Conservation (phyloP, 2,888 invertebrate genomes). For the Ariolimax columbianus region DNA sequence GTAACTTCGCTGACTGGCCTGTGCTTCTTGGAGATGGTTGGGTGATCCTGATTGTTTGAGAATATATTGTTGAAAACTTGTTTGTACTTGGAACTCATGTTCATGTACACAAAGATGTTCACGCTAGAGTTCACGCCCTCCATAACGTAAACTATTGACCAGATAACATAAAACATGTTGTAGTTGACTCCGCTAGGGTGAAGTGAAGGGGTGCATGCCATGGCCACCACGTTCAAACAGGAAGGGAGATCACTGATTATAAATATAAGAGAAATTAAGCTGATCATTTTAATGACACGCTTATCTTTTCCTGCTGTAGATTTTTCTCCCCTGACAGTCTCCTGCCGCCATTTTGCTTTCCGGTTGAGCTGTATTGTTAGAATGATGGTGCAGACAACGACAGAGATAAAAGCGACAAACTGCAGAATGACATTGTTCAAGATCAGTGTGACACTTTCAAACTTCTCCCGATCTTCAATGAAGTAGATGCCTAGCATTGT, state of each 20-base stretch:
- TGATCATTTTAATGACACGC: slow-evolving; percentile 10
- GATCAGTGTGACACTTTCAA: slow-evolving; percentile 38
- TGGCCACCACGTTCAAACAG: slow-evolving; percentile 12
- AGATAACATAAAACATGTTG: slow-evolving; percentile 33
- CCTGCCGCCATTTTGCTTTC: slow-evolving; percentile 39
- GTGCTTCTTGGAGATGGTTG: not conserved
- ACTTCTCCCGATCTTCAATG: slow-evolving; percentile 16
- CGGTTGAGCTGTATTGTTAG: slow-evolving; percentile 20
- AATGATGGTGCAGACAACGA: slow-evolving; percentile 27
- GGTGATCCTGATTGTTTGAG: not conserved
- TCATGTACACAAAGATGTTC: slow-evolving; percentile 11
- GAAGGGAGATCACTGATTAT: slow-evolving; percentile 33
- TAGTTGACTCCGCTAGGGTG: slow-evolving; percentile 22
- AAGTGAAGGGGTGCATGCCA: not conserved
- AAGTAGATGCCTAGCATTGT: slow-evolving; percentile 23
- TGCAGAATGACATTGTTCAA: slow-evolving; percentile 32
- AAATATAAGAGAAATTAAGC: slow-evolving; percentile 5
- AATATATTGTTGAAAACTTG: not conserved
- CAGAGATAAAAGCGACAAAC: slow-evolving; percentile 6
- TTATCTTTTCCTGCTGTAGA: not conserved
- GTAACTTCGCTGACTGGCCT: not conserved
- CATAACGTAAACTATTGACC: slow-evolving; percentile 12
- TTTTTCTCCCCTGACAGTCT: slow-evolving; percentile 5
- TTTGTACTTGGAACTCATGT: slow-evolving; percentile 39
- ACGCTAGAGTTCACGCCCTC: slow-evolving; percentile 23